These are phyloP conservation scores for Parambassis ranga DNA, from an alignment of 2,797 vertebrate genomes.

Conservation along the genomic window DNA sequence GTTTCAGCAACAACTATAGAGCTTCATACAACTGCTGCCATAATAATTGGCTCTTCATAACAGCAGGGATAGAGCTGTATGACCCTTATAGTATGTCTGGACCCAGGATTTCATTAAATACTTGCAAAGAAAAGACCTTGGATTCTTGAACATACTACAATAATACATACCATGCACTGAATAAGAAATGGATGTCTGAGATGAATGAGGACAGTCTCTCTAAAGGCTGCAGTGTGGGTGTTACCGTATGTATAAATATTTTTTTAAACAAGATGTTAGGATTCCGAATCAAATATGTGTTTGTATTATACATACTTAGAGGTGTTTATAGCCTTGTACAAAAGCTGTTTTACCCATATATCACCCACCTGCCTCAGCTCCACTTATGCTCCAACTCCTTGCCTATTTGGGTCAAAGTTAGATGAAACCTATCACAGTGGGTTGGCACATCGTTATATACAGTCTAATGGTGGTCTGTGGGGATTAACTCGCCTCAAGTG, in stretches of 20 bases:
- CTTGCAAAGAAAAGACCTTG: background rate
- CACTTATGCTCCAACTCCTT: too few species aligned
- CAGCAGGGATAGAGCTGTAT: slow-evolving; percentile 29
- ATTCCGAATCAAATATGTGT: too few species aligned
- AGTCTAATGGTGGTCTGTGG: too few species aligned
- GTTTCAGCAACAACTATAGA: slow-evolving; percentile 21
- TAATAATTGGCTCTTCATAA: slow-evolving; percentile 31
- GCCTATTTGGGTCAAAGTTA: too few species aligned
- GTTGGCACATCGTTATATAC: too few species aligned
- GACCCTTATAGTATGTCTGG: slow-evolving; percentile 8
- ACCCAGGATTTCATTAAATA: slow-evolving; percentile 10
- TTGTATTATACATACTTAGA: too few species aligned
- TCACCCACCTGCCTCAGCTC: too few species aligned
- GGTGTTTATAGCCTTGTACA: too few species aligned
- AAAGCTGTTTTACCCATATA: too few species aligned
- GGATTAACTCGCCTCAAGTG: too few species aligned
- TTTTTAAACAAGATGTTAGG: background rate
- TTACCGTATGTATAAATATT: background rate
- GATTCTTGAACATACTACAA: slow-evolving; percentile 8
- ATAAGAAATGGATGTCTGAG: slow-evolving; percentile 24
- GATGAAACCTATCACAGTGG: too few species aligned
- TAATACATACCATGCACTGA: background rate
- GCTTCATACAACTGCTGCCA: slow-evolving; percentile 21
- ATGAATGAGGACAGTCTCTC: slow-evolving; percentile 23
- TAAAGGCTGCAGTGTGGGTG: background rate